A percentile compares a stretch with the other conserved stretches of the same genome.
Conservation (phyloP, 2,888 invertebrate genomes). For the Cactoblastis cactorum region DNA sequence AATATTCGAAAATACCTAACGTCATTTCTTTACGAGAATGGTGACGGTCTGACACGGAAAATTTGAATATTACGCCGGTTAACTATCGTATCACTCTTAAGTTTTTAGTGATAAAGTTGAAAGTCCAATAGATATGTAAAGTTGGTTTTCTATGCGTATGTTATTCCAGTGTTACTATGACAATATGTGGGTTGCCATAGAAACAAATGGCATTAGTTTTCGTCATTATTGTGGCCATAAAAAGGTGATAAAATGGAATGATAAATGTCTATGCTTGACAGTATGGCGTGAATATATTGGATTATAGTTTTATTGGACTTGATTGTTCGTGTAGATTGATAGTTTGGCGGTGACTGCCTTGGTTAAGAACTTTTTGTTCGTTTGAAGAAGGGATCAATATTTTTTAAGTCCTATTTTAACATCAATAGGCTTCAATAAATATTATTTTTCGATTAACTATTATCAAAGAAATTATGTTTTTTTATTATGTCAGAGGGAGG, state of each 20-base stretch:
- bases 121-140: slow-evolving; percentile 13
- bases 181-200: slow-evolving; percentile 23
- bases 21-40: slow-evolving; percentile 4
- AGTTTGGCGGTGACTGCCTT: background rate
- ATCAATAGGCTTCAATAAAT: too few species aligned
- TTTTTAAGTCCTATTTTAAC: too few species aligned
- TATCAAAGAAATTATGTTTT: too few species aligned
- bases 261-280: slow-evolving; percentile 1
- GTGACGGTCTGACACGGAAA: background rate
- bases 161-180: slow-evolving; percentile 15
- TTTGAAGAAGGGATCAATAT: too few species aligned
- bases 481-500: too few species aligned
- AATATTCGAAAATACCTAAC: slow-evolving; percentile 14
- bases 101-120: slow-evolving; percentile 18
- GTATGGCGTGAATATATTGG: background rate
- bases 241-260: slow-evolving; percentile 10
- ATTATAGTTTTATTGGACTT: background rate
- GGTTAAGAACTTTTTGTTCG: background rate
- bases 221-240: background rate
- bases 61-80: background rate
- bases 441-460: too few species aligned
- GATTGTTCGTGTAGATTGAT: background rate
- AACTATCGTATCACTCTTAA: background rate
- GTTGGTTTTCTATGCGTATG: slow-evolving; percentile 13
- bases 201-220: slow-evolving; percentile 20